phyloP scores from a whole-genome alignment of 1,140 invertebrate species.

The Monomorium pharaonis region DNA sequence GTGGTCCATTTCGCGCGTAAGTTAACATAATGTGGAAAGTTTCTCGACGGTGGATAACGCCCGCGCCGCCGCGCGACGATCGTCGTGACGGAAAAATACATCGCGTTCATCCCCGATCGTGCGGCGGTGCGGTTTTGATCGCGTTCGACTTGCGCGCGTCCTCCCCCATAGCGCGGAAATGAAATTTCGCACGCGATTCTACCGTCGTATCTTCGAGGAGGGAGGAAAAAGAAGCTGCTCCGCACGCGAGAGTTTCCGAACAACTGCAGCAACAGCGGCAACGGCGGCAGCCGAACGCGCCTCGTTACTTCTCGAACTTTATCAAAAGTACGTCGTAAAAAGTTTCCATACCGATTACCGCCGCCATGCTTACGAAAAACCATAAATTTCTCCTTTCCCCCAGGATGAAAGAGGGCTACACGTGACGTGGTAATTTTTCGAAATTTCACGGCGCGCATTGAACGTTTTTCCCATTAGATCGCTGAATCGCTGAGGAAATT shows the following conservation, averaged over 20 bases:
- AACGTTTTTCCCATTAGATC: neutral
- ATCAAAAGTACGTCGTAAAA: slow-evolving; percentile 57
- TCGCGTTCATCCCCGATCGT: neutral
- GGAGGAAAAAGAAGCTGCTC: neutral
- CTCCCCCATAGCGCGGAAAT: neutral
- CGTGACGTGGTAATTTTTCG: slow-evolving; percentile 29
- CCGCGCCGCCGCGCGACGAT: neutral
- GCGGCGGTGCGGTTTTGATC: slow-evolving; percentile 18
- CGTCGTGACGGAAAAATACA: slow-evolving; percentile 23
- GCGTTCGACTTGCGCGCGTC: slow-evolving; percentile 18
- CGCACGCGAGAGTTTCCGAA: slow-evolving; percentile 11
- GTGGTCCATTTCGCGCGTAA: slow-evolving; percentile 68
- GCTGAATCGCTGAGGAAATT: slow-evolving; percentile 29
- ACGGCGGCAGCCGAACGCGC: neutral
- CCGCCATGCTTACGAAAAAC: slow-evolving; percentile 31
- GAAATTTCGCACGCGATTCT: slow-evolving; percentile 40
- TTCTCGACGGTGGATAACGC: slow-evolving; percentile 59
- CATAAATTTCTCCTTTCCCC: slow-evolving; percentile 21
- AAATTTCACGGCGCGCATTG: slow-evolving; percentile 14
- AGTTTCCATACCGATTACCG: slow-evolving; percentile 37
- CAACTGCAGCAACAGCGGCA: neutral
- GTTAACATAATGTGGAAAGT: slow-evolving; percentile 75
- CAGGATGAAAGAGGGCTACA: neutral
- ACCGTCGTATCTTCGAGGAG: neutral
- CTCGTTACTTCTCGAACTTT: slow-evolving; percentile 66